Percentiles rank a stretch among this genome's conserved stretches.
phyloP scores from a whole-genome alignment of 1,140 invertebrate genomes.

The Drosophila lacertosa region DNA sequence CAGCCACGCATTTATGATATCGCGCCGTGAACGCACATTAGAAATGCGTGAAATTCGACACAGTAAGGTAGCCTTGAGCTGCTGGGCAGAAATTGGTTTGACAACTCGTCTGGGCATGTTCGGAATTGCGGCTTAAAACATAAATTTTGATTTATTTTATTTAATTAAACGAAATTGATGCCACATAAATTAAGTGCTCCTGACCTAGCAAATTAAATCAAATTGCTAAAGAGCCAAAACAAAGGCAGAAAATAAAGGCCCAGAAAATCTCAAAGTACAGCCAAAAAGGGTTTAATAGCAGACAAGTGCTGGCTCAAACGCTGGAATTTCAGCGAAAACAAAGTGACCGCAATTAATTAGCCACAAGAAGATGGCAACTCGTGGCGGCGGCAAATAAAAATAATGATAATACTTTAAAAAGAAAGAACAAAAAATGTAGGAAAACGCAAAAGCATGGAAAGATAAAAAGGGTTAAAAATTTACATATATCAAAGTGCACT shows the following conservation, averaged over 20 bases:
- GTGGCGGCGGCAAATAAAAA: conserved; percentile 62
- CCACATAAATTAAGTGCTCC: conserved; percentile 49
- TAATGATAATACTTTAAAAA: conserved; percentile 62
- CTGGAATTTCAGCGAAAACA: conserved; percentile 46
- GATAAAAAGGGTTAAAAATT: not conserved
- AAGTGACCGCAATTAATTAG: conserved; percentile 80
- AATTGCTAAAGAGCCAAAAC: conserved; percentile 39
- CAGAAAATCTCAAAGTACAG: conserved; percentile 15
- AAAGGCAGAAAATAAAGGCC: conserved; percentile 15
- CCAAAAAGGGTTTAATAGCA: conserved; percentile 65
- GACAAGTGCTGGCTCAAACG: conserved; percentile 62
- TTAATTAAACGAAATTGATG: conserved; percentile 50
- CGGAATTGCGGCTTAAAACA: conserved; percentile 17
- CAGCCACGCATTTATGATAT: conserved; percentile 57
- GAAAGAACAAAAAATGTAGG: conserved; percentile 5
- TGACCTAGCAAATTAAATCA: conserved; percentile 71
- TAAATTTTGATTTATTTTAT: conserved; percentile 59
- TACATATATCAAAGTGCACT: conserved; percentile 20
- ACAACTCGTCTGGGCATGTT: not conserved
- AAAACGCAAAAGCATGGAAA: not conserved
- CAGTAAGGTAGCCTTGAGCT: not conserved
- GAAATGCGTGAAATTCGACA: conserved; percentile 68
- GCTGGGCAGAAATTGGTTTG: conserved; percentile 1
- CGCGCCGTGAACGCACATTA: conserved; percentile 54
- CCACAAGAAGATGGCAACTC: conserved; percentile 50